Evolutionary conservation across 2,888 invertebrate species (phyloP).

Genomic region (Thecophora atra): DNA sequence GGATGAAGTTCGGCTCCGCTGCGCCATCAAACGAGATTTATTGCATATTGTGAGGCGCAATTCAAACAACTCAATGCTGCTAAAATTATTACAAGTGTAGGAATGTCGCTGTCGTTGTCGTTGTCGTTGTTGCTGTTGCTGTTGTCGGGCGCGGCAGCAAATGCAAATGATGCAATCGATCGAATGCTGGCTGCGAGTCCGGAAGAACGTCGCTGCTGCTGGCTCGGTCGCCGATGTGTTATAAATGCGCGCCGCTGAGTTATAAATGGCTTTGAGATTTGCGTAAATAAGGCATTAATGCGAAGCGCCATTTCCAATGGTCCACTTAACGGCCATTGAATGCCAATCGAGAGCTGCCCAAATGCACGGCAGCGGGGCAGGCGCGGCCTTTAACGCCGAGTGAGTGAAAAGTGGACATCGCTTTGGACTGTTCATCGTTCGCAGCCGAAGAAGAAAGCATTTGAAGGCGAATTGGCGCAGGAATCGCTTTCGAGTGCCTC

Average conservation of each 20-base stretch:
- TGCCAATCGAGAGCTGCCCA: not conserved
- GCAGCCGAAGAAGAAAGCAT: no score
- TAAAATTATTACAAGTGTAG: constrained; percentile 22
- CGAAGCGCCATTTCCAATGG: constrained; percentile 21
- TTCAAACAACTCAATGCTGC: constrained; percentile 35
- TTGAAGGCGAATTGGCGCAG: no score
- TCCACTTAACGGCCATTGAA: constrained; percentile 20
- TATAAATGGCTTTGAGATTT: constrained; percentile 31
- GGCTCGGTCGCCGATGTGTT: constrained; percentile 31
- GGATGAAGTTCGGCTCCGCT: constrained; percentile 30
- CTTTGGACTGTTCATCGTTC: no score
- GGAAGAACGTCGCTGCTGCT: constrained; percentile 21
- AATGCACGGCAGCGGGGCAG: not conserved
- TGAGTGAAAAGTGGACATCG: no score
- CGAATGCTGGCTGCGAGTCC: not conserved
- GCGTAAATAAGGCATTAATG: constrained; percentile 34
- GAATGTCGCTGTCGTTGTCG: constrained; percentile 10
- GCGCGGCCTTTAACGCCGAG: not conserved
- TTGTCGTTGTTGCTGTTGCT: constrained; percentile 7
- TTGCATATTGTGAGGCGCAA: constrained; percentile 36
- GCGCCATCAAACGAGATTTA: constrained; percentile 36
- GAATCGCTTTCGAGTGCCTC: no score
- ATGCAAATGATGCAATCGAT: constrained; percentile 31
- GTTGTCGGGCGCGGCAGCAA: constrained; percentile 9
- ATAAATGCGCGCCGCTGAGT: constrained; percentile 26